These are phyloP conservation scores for Diabrotica virgifera DNA, from an alignment of 1,140 invertebrate genomes.

Conservation along the genomic window DNA sequence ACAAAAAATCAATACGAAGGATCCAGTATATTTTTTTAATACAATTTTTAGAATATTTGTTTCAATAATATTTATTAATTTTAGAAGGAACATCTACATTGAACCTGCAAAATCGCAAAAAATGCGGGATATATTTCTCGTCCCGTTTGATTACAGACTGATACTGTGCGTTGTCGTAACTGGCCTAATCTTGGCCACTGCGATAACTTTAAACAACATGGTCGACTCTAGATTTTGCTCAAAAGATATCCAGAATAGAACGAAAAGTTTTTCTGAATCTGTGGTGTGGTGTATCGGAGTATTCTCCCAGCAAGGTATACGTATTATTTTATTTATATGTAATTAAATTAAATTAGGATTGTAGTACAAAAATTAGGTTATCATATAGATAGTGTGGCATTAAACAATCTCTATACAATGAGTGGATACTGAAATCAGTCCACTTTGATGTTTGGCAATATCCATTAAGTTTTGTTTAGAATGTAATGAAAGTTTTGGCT, in stretches of 20 bases:
- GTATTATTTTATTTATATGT: no score
- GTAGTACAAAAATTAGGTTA: no score
- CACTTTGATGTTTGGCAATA: no score
- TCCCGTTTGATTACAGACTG: constrained; percentile 57
- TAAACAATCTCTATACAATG: no score
- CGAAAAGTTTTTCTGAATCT: constrained; percentile 50
- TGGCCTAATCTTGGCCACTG: constrained; percentile 51
- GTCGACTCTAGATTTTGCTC: constrained; percentile 20
- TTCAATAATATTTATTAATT: constrained; percentile 19
- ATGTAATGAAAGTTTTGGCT: no score
- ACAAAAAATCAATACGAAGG: no score
- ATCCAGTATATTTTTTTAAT: no score
- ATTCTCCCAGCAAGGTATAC: constrained; percentile 11
- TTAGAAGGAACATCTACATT: constrained; percentile 62
- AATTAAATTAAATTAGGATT: no score
- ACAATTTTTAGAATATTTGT: not conserved
- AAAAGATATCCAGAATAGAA: not conserved
- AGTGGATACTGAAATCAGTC: no score
- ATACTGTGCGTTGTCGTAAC: constrained; percentile 54
- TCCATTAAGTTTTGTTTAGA: no score
- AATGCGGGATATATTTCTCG: constrained; percentile 60
- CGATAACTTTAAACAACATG: constrained; percentile 47
- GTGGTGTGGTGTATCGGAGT: constrained; percentile 58
- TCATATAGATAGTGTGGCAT: no score
- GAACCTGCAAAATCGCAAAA: constrained; percentile 58